A percentile compares a stretch with the other conserved stretches of the same genome.
Conservation (phyloP, 1,140 invertebrate species). For the Thaumatotibia leucotreta region DNA sequence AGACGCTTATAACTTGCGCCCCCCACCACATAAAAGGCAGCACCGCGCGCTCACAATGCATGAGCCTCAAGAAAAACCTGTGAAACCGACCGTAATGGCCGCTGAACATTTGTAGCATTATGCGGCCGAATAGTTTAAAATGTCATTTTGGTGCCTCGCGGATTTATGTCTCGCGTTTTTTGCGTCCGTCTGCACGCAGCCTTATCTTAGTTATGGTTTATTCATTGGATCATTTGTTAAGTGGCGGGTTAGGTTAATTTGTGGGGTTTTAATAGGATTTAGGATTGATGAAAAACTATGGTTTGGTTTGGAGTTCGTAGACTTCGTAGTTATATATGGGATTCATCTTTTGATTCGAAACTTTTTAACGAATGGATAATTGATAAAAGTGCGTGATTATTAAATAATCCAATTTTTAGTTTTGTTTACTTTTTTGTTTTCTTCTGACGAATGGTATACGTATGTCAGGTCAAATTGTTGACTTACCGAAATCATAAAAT, state of each 20-base stretch:
- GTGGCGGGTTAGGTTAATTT: not conserved
- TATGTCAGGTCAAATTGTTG: no score
- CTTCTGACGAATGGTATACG: no score
- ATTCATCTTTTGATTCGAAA: no score
- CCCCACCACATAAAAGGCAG: slow-evolving; percentile 42
- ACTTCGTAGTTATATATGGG: no score
- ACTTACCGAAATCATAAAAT: no score
- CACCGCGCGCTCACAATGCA: slow-evolving; percentile 55
- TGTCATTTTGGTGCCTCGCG: slow-evolving; percentile 30
- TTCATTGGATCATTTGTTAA: slow-evolving; percentile 61
- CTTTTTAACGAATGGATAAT: no score
- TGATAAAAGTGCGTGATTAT: no score
- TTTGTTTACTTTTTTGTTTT: no score
- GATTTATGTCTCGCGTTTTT: slow-evolving; percentile 40
- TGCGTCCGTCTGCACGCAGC: slow-evolving; percentile 34
- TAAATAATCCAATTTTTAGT: no score
- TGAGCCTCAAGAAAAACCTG: slow-evolving; percentile 62
- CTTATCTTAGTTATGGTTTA: slow-evolving; percentile 53
- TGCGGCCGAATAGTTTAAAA: slow-evolving; percentile 54
- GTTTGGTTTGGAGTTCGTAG: no score
- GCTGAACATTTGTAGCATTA: slow-evolving; percentile 68
- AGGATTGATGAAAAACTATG: no score
- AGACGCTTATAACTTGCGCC: slow-evolving; percentile 19
- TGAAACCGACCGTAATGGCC: slow-evolving; percentile 63
- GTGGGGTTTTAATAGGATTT: no score